Base-by-base conservation (phyloP, 2,113 vertebrate species). In the Stictonetta naevosa region DNA sequence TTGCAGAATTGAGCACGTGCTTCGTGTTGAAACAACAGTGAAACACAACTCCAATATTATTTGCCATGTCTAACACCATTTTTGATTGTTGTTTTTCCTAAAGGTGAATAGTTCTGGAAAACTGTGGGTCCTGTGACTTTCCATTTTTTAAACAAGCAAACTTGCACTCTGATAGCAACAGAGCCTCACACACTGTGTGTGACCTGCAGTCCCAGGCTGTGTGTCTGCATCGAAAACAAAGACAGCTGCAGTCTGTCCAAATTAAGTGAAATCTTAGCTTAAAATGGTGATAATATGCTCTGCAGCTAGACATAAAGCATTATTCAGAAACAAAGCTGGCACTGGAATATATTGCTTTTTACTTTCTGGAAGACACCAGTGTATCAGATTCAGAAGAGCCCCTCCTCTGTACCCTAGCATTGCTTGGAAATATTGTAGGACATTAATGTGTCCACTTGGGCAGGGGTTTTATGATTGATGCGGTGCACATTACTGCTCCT, bases 141-240 rank as follows among this genome's bases (percentile, higher is more conserved):
- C 21, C 22, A 14, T 36, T 84, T 71, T 60, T 60, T 56, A 72
- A 85, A 40, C 14, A 40, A 58, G 23, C 1, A 5, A 76, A 22
- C 16, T 77, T 33, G 13, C 16, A 29, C 15, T 63, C 5, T 0
- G 0, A 3, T 6, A 46, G 34, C 28, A 44, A 63, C 56, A 52
- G 50, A 46, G 22, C n/a, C n/a, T 25, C 26, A 11, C n/a, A 13
- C 0, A 1, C 52, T 29, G 48, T 0, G 2, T 33, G 48, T 0
- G 2, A 80, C 83, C 63, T 60, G 58, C 82, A 52, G 3, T 60
- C 4, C 34, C 58, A 36, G 74, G 83, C 88, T 56, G 33, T 0
- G 0, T 4, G 6, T n/a, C 77, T 88, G 81, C 2, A 0, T 40
- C 68, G 2, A 72, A 48, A 72, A 7, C 62, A 84, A 6, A 42